These are phyloP conservation scores for Nerophis lumbriciformis DNA, from an alignment of 2,113 vertebrate species.

Conservation along the genomic window DNA sequence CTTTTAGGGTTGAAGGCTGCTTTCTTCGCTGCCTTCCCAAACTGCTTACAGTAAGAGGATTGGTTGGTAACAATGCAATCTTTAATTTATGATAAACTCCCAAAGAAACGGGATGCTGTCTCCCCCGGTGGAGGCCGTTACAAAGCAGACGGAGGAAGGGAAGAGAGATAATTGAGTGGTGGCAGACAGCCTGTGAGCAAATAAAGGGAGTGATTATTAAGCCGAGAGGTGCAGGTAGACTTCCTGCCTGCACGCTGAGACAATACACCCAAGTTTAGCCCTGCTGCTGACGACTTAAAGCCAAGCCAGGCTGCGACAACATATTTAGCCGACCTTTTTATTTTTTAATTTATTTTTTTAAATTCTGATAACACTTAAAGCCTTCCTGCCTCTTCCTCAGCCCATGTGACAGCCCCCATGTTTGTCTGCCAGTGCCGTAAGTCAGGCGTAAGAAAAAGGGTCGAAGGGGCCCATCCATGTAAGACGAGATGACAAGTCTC, in stretches of 20 bases:
- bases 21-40: constrained; percentile 53
- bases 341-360: constrained; percentile 20
- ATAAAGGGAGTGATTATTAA: constrained; percentile 49
- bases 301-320: background rate
- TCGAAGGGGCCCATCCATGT: constrained; percentile 65
- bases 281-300: constrained; percentile 25
- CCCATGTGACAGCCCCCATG: constrained; percentile 63
- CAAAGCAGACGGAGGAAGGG: constrained; percentile 47
- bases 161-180: constrained; percentile 51
- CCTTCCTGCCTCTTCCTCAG: constrained; percentile 45
- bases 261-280: constrained; percentile 51
- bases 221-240: constrained; percentile 33
- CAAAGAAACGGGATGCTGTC: constrained; percentile 48
- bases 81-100: constrained; percentile 76
- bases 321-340: constrained; percentile 36
- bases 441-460: constrained; percentile 64
- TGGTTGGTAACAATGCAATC: constrained; percentile 73
- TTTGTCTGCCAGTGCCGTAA: constrained; percentile 63
- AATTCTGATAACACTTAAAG: constrained; percentile 46
- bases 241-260: constrained; percentile 47
- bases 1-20: constrained; percentile 61
- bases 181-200: constrained; percentile 36
- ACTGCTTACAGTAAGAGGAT: constrained; percentile 76
- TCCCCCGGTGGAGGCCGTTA: constrained; percentile 49
- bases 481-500: constrained; percentile 69